phyloP scores from a whole-genome alignment of 2,113 vertebrate species.

The Ptyas mucosa region DNA sequence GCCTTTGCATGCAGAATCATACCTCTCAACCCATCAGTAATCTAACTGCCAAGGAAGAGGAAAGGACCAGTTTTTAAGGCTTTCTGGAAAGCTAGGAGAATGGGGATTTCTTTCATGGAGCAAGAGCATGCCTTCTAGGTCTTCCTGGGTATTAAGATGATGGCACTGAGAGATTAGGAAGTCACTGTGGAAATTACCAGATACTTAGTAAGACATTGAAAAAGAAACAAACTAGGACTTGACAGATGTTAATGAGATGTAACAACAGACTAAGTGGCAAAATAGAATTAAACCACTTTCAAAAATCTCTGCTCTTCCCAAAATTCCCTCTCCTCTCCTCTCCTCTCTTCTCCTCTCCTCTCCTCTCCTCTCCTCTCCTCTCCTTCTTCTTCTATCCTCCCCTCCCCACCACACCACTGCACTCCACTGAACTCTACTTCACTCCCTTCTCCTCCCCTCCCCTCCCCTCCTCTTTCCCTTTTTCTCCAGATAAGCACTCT shows the following conservation, averaged over 20 bases:
- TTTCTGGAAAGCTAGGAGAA: background rate
- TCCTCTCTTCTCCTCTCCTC: too few species aligned
- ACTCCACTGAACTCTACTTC: too few species aligned
- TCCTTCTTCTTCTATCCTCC: too few species aligned
- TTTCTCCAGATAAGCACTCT: background rate
- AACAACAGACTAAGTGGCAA: background rate
- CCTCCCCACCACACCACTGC: too few species aligned
- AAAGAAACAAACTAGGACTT: background rate
- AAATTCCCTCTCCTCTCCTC: background rate
- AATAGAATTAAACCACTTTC: background rate
- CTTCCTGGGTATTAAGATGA: background rate
- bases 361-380: too few species aligned
- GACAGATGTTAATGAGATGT: background rate
- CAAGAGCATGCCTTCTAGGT: background rate
- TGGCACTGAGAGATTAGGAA: background rate
- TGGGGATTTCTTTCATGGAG: background rate
- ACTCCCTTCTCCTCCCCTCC: too few species aligned
- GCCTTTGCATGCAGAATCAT: constrained; percentile 18
- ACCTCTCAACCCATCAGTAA: background rate
- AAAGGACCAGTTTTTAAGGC: background rate
- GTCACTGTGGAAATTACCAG: background rate
- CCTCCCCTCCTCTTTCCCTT: background rate
- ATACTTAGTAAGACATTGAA: background rate
- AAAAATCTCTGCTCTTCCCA: background rate
- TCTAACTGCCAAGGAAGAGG: background rate